Evolutionary conservation across 2,888 invertebrate species (phyloP), one percentile per base, ranked within the genome.

Genomic region (Erebia ligea): DNA sequence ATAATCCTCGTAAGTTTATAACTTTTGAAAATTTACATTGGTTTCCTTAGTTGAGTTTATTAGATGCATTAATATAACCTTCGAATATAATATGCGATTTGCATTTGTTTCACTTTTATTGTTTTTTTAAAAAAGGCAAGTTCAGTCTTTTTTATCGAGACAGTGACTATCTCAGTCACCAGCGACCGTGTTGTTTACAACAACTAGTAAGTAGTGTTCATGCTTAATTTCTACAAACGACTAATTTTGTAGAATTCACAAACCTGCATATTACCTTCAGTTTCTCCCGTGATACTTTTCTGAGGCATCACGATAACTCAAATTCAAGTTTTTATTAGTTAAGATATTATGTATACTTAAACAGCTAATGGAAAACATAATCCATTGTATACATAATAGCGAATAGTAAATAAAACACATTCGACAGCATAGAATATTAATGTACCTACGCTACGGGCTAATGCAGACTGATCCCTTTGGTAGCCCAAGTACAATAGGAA

Each of bases 401-500:
- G 69, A 73, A 72, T 72, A 70, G 74, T 81, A 87, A 88, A 90
- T 88, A 86, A 86, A 89, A 88, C 86, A 84, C 85, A 83, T 85
- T 86, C 86, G 86, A 86, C 86, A 83, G 86, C 87, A 88, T 90
- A 85, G 90, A 91, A 91, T 91, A 91, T 90, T 91, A 90, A 91
- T 90, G 90, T 80, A 79, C 78, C 78, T 79, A 78, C 78, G 71
- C 78, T 79, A 78, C 78, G 71, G 81, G 80, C 85, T 89, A 89
- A 89, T 87, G 77, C 87, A 79, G 77, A 77, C 81, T 86, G 86
- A 88, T 88, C 84, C 83, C 79, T 80, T 78, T 77, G 72, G 68
- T 72, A 70, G 70, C 72, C 76, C 74, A 73, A 73, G 64, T 67
- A 69, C 67, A 71, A 50, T 57, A 71, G 68, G 68, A 70, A 64